Evolutionary conservation across 2,113 vertebrate genomes (phyloP).

Genomic region (Semnopithecus entellus): DNA sequence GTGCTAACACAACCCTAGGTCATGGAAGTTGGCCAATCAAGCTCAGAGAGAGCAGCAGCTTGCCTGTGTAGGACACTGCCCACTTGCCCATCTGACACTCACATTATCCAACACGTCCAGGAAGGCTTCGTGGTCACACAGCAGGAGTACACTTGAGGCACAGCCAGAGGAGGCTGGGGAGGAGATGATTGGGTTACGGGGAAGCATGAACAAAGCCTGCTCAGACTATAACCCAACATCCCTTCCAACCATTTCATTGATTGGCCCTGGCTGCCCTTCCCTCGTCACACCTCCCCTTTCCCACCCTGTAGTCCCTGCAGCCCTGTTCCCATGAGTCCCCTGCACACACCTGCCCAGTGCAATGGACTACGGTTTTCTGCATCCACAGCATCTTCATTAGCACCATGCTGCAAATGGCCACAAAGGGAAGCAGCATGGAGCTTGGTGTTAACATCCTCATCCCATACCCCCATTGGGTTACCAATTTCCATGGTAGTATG

Average conservation of each 20-base stretch:
- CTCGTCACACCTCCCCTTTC: not conserved
- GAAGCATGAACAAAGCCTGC: not conserved
- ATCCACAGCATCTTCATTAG: conserved; percentile 83
- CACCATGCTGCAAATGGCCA: conserved; percentile 79
- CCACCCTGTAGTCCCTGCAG: not conserved
- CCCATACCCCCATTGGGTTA: not conserved
- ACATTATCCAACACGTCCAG: conserved; percentile 79
- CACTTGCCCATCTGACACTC: conserved; percentile 22
- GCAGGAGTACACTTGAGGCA: conserved; percentile 83
- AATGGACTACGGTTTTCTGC: conserved; percentile 82
- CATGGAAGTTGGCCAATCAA: not conserved
- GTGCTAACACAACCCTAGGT: not conserved
- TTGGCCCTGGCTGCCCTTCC: not conserved
- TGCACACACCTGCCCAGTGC: conserved; percentile 85
- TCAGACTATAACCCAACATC: not conserved
- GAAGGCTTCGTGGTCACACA: conserved; percentile 83
- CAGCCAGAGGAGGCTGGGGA: conserved; percentile 83
- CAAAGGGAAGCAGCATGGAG: conserved; percentile 36
- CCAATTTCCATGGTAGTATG: not conserved
- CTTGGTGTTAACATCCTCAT: not conserved
- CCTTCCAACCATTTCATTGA: not conserved
- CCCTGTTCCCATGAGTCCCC: not conserved
- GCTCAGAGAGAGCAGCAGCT: not conserved
- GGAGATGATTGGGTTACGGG: not conserved
- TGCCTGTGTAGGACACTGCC: not conserved